A percentile compares a stretch with the other conserved stretches of the same genome.
Conservation (phyloP, 2,888 invertebrate genomes). For the Apamea anceps region DNA sequence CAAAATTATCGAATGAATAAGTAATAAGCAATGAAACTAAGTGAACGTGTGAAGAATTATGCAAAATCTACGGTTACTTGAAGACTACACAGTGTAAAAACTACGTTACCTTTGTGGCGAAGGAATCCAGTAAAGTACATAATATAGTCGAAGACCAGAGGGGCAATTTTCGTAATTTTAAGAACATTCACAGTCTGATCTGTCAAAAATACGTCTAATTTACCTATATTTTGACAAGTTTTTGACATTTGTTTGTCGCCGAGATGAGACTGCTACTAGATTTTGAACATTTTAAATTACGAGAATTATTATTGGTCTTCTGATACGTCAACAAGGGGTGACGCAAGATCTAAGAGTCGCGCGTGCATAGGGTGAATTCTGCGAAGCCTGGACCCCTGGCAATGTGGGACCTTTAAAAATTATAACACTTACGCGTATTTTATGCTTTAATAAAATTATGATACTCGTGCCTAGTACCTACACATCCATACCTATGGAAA, state of each 20-base stretch:
- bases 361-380: not conserved
- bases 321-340: not conserved
- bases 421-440: not conserved
- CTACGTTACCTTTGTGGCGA: not conserved
- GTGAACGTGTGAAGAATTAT: not conserved
- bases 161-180: too few species aligned
- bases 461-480: not conserved
- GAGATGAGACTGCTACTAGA: too few species aligned
- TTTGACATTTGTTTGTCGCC: too few species aligned
- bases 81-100: not conserved
- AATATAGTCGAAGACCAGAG: not conserved
- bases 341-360: too few species aligned
- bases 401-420: too few species aligned
- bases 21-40: too few species aligned
- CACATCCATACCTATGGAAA: not conserved
- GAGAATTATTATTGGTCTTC: too few species aligned
- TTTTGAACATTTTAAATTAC: too few species aligned
- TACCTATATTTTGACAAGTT: too few species aligned
- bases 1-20: too few species aligned
- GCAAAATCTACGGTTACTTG: conserved; percentile 5
- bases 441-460: not conserved
- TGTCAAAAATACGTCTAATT: too few species aligned
- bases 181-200: too few species aligned
- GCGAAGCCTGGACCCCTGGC: not conserved
- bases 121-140: not conserved